Percentiles rank a stretch among this genome's conserved stretches.
Conservation (phyloP, 1,140 invertebrate genomes). For the Halictus rubicundus region DNA sequence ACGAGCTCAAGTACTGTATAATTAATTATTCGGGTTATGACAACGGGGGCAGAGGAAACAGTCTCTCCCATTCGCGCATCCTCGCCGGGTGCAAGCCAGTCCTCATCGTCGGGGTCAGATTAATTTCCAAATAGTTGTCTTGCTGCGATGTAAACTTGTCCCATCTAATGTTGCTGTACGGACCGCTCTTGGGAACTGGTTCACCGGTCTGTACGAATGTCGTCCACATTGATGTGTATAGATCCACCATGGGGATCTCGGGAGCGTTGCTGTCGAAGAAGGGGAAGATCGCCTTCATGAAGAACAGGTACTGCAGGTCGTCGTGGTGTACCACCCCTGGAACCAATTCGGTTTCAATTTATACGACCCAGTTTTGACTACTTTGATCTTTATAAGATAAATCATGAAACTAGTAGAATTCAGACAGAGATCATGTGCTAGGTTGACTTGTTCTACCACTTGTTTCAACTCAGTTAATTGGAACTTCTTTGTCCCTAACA, state of each 20-base stretch:
- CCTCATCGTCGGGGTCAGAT: slow-evolving; percentile 74
- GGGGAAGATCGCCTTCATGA: slow-evolving; percentile 73
- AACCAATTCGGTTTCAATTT: not conserved
- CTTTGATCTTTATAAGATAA: too few relatives aligned
- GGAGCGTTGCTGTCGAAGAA: slow-evolving; percentile 62
- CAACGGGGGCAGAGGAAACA: slow-evolving; percentile 77
- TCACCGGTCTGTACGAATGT: slow-evolving; percentile 74
- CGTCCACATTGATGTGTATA: slow-evolving; percentile 72
- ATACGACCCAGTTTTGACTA: too few relatives aligned
- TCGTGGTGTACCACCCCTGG: slow-evolving; percentile 83
- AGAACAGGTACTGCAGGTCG: slow-evolving; percentile 84
- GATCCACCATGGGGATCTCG: slow-evolving; percentile 69
- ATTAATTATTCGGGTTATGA: not conserved
- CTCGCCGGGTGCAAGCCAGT: slow-evolving; percentile 80
- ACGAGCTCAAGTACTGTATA: not conserved
- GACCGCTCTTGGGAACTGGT: slow-evolving; percentile 51
- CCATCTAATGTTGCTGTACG: slow-evolving; percentile 78
- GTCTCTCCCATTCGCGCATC: slow-evolving; percentile 82
- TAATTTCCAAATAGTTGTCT: slow-evolving; percentile 82
- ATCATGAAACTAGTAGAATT: too few relatives aligned
- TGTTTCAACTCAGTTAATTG: too few relatives aligned
- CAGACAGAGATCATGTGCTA: too few relatives aligned
- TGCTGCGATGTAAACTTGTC: slow-evolving; percentile 78
- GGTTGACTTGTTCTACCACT: too few relatives aligned
- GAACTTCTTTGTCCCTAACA: too few relatives aligned